Base-by-base conservation (phyloP, 2,888 invertebrate genomes). In the Eretmocerus hayati region DNA sequence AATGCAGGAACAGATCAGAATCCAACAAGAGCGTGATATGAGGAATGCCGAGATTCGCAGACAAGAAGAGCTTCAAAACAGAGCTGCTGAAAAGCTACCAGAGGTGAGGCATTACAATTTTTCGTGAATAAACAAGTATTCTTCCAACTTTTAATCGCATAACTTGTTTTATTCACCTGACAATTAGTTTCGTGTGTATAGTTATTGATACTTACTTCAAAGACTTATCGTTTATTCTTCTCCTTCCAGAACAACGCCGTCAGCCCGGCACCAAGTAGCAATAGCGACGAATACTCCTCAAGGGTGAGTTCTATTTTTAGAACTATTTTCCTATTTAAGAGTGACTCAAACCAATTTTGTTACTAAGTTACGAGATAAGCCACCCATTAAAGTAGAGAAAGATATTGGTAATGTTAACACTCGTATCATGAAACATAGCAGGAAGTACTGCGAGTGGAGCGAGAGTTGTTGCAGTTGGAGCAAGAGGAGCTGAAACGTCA, bases 381-480 rank as follows among this genome's bases (percentile, higher is more conserved):
- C n/a, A n/a, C n/a, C n/a, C n/a, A n/a, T n/a, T n/a, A n/a, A n/a
- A n/a, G n/a, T n/a, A n/a, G n/a, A n/a, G n/a, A n/a, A 36, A 36
- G 19, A 36, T 19, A 6, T n/a, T 33, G 33, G 11, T 11, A 11
- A 9, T 26, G 11, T 26, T 26, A 9, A 9, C 26, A 26, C 5
- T 33, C 33, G 8, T n/a, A n/a, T n/a, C n/a, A n/a, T n/a, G n/a
- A n/a, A n/a, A n/a, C 16, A 32, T 36, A 48, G 32, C 58, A 81
- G 80, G 83, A 86, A 69, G 84, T 87, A 19, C 75, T 87, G 26
- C 82, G 86, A 56, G 86, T 87, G 54, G 87, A 88, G 72, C 79
- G 86, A 37, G 87, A 88, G 70, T 74, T 88, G 2, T 69, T 87
- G 4, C 87, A 88, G 66, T 69, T 85, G 38, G 86, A 89, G 64